Conservation (phyloP, 2,888 invertebrate genomes). For the Netelia melanura region DNA sequence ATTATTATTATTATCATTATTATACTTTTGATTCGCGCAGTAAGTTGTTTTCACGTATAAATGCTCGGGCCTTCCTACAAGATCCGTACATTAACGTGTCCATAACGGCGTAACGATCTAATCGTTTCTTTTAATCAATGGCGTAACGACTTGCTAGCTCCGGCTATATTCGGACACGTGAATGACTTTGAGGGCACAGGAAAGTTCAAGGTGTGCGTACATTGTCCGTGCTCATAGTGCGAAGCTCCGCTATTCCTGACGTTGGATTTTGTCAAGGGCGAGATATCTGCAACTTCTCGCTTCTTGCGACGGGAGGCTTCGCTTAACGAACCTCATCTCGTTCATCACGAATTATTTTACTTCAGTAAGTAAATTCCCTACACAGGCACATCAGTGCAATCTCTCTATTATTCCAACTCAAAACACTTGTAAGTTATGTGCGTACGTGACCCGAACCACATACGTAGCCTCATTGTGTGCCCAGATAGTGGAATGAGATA, state of each 20-base stretch:
- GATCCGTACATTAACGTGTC: conserved; percentile 16
- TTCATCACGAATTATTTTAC: conserved; percentile 3
- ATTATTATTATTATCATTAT: conserved; percentile 31
- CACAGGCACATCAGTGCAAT: background rate
- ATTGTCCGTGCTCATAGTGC: conserved; percentile 80
- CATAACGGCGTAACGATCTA: conserved; percentile 57
- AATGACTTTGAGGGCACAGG: conserved; percentile 69
- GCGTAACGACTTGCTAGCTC: conserved; percentile 61
- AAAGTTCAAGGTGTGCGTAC: conserved; percentile 75
- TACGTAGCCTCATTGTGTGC: too few species aligned
- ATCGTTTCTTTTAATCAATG: conserved; percentile 70
- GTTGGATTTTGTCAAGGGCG: conserved; percentile 77
- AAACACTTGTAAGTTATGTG: too few species aligned
- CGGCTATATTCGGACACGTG: conserved; percentile 52
- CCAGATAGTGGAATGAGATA: background rate
- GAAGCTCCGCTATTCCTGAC: conserved; percentile 73
- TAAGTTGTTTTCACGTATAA: conserved; percentile 21
- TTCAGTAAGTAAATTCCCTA: background rate
- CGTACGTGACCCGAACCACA: too few species aligned
- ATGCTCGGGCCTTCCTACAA: background rate
- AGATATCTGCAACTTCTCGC: conserved; percentile 52
- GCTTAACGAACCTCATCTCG: background rate
- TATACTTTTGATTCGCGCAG: background rate
- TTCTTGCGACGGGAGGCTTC: conserved; percentile 1
- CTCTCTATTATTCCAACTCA: background rate